Conservation (phyloP, 2,797 vertebrate genomes). For the Buphagus erythrorhynchus region DNA sequence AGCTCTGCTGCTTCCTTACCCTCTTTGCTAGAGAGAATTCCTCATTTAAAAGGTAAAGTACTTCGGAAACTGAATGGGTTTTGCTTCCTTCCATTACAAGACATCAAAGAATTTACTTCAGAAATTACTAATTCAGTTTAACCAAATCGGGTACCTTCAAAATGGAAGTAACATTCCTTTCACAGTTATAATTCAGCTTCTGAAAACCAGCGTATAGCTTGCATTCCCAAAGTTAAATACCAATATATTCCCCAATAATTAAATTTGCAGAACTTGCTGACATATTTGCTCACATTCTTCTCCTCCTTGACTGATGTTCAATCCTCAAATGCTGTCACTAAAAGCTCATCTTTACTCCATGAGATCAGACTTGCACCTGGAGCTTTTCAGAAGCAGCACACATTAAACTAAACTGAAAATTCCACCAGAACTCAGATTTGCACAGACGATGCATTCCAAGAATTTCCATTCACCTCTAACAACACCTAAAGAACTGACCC, state of each 20-base stretch:
- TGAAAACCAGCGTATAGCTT: neutral
- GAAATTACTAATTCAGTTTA: neutral
- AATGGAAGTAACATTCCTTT: neutral
- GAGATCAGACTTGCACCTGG: neutral
- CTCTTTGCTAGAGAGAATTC: neutral
- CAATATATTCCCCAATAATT: neutral
- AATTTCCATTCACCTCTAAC: neutral
- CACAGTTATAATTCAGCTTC: neutral
- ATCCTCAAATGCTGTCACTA: neutral
- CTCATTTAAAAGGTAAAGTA: neutral
- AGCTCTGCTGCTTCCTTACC: neutral
- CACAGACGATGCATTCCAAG: fast-evolving
- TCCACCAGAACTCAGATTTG: neutral
- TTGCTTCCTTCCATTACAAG: neutral
- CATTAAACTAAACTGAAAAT: neutral
- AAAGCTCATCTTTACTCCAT: neutral
- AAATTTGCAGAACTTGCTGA: neutral
- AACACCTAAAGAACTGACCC: neutral
- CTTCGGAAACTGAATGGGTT: neutral
- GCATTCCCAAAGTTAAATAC: neutral
- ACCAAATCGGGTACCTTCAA: neutral
- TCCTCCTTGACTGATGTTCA: neutral
- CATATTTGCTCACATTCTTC: neutral
- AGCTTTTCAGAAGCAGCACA: neutral
- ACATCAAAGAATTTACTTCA: neutral